Evolutionary conservation across 2,888 invertebrate genomes (phyloP), one percentile per base, ranked within the genome.

Genomic region (Drosophila dives): DNA sequence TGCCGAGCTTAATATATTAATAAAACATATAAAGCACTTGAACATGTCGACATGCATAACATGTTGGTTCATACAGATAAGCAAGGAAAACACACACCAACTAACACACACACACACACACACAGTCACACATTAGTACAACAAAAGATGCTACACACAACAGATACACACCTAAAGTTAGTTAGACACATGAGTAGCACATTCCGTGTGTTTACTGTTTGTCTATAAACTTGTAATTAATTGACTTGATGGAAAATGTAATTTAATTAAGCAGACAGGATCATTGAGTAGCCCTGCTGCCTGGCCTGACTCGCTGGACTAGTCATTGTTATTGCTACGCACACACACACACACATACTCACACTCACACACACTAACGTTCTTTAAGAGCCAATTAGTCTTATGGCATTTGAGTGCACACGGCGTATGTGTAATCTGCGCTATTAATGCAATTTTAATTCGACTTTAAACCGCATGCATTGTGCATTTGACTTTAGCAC

Each of bases 181-280:
- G 55, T 11, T 54, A 45, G 48, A 51, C 50, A 61, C 33, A 36
- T 40, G 51, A 42, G 45, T 62, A 54, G 74, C 65, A 61, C 64
- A 62, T 72, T 75, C 62, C 66, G 59, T 68, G 72, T 66, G 67
- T 64, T 76, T 72, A 64, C 72, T 80, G 84, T 74, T 71, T 74
- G 63, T 76, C 58, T 81, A 77, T 88, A 73, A 83, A 81, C 77
- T 77, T 76, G 85, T 82, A 81, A 88, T 90, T 90, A 90, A 90
- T 90, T 89, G 90, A 89, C 89, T 90, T 89, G 85, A 90, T 90
- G 91, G 86, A 91, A 90, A 90, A 91, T 86, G 90, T 90, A 86
- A 90, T 91, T 91, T 85, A 83, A 90, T 90, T 91, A 89, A 85
- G 81, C 90, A 86, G 77, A 77, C 50, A 42, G 76, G 34, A 72